Evolutionary conservation across 2,797 vertebrate species (phyloP), one percentile per base, ranked within the genome.

Genomic region (Lutjanus argentimaculatus): DNA sequence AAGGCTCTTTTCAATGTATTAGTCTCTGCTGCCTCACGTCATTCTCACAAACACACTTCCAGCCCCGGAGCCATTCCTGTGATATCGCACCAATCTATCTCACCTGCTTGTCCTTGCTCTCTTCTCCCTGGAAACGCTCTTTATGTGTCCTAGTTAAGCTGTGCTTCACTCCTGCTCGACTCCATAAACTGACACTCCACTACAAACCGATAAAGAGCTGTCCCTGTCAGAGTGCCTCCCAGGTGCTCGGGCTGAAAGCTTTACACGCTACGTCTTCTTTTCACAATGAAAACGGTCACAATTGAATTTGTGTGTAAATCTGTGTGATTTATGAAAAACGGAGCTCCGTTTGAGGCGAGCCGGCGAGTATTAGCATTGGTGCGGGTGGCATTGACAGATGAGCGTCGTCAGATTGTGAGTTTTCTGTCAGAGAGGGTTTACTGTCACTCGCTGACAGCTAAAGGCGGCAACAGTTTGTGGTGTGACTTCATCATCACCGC

Each of bases 1-100:
- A 93, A 91, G 79, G 70, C 73, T 89, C 56, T 77, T 87, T 91
- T 92, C 82, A 84, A 43, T 80, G 80, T 82, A 82, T 89, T 86
- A 87, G 83, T 70, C 76, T 86, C 53, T 2, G 14, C 84, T 62
- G 52, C 68, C 75, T 85, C 82, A 68, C 66, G 40, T 87, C 83
- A 84, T 61, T 79, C 85, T 57, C 43, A 30, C 84, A 82, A 86
- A 90, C 86, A 85, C 77, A 76, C 79, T 76, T 90, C 80, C 82
- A 79, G 84, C 83, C 87, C 85, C 7, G 43, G 19, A 92, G 93
- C 89, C 83, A 69, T 89, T 87, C 84, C 85, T 88, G 85, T 86
- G 84, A 83, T 86, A 89, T 90, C 90, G 63, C 80, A 88, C 79
- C 79, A 71, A 87, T 90, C 88, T 69, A 30, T 72, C 88, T 89